phyloP scores from a whole-genome alignment of 2,113 vertebrate species.

The Micromys minutus region DNA sequence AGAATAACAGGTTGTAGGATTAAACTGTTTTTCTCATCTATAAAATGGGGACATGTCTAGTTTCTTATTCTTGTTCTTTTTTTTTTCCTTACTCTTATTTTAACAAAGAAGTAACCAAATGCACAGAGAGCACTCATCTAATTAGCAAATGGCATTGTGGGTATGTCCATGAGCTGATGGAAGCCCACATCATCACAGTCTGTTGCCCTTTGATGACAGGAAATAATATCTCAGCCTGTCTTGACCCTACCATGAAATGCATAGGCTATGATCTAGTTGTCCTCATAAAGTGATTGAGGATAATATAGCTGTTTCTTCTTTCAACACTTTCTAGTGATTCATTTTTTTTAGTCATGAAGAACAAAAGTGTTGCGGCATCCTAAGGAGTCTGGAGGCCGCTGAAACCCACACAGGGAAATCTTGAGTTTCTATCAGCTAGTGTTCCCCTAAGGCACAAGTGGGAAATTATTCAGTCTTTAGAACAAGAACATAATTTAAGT shows the following conservation, averaged over 20 bases:
- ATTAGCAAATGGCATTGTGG: background rate
- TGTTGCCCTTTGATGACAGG: background rate
- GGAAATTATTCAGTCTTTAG: conserved; percentile 56
- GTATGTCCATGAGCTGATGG: background rate
- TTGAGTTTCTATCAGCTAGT: conserved; percentile 56
- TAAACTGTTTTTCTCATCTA: conserved; percentile 27
- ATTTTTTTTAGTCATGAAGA: conserved; percentile 63
- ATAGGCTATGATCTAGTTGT: conserved; percentile 30
- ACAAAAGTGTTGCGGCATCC: conserved; percentile 57
- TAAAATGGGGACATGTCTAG: background rate
- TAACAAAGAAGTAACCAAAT: background rate
- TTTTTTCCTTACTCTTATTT: background rate
- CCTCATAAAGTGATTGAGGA: conserved; percentile 64
- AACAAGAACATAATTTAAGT: conserved; percentile 61
- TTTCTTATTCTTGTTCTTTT: background rate
- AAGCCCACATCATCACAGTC: background rate
- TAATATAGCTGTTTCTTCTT: conserved; percentile 52
- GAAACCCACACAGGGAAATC: conserved; percentile 67
- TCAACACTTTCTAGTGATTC: conserved; percentile 48
- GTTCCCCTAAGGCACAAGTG: conserved; percentile 41
- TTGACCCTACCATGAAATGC: conserved; percentile 42
- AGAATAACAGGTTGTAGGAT: background rate
- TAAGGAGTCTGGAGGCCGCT: conserved; percentile 65
- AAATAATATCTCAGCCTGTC: conserved; percentile 4
- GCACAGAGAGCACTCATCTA: background rate